Percentiles rank a stretch among this genome's conserved stretches.
phyloP scores from a whole-genome alignment of 2,888 invertebrate genomes.

The Pandemis cinnamomeana region DNA sequence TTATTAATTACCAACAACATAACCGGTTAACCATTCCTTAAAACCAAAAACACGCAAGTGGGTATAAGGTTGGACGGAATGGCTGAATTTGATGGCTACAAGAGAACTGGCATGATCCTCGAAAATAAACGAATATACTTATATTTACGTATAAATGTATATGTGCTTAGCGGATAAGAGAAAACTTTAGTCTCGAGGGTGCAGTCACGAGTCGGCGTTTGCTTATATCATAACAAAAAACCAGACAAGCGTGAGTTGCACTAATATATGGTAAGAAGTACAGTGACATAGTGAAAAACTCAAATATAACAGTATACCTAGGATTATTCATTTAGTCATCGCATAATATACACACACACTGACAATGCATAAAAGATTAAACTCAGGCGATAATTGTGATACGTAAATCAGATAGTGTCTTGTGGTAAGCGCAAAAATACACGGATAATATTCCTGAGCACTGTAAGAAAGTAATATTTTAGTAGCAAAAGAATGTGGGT shows the following conservation, averaged over 20 bases:
- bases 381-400: background rate
- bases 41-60: too few species aligned
- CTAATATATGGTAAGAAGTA: background rate
- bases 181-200: conserved; percentile 4
- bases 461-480: conserved; percentile 4
- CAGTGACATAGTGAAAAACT: background rate
- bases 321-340: background rate
- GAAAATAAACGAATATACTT: background rate
- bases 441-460: background rate
- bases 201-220: background rate
- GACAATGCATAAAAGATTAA: background rate
- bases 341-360: background rate
- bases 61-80: too few species aligned
- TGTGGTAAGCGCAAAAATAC: background rate
- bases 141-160: background rate
- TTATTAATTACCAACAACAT: too few species aligned
- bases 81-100: background rate
- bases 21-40: too few species aligned
- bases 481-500: conserved; percentile 4
- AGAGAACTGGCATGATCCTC: background rate
- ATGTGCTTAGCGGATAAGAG: conserved; percentile 2
- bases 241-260: background rate
- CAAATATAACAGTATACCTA: background rate
- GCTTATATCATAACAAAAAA: conserved; percentile 4
- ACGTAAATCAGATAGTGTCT: background rate